Conservation (phyloP, 2,113 vertebrate species). For the Nyctibius bracteatus region DNA sequence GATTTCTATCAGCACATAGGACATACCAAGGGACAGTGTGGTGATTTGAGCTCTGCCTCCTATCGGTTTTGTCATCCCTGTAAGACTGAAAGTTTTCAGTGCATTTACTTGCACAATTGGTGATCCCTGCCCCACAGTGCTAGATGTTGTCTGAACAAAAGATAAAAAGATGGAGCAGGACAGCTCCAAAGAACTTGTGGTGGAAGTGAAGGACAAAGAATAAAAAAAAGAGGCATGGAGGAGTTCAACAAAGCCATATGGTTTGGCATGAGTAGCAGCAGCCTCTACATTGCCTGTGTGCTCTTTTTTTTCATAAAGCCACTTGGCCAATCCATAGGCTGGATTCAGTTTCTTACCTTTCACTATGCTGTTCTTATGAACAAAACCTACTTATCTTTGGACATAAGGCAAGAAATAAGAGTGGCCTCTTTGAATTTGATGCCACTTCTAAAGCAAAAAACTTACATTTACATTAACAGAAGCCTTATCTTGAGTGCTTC, state of each 20-base stretch:
- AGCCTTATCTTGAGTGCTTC: neutral
- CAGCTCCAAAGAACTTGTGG: neutral
- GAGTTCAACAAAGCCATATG: neutral
- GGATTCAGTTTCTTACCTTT: neutral
- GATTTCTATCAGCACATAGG: neutral
- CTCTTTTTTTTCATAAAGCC: neutral
- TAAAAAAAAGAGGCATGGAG: fast-evolving
- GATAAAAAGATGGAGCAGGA: neutral
- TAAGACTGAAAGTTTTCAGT: neutral
- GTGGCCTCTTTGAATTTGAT: neutral
- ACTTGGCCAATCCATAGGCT: neutral
- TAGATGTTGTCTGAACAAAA: neutral
- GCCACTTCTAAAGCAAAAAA: neutral
- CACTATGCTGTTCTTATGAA: neutral
- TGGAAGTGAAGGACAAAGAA: neutral
- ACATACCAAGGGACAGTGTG: neutral
- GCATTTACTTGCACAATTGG: neutral
- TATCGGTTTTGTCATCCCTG: neutral
- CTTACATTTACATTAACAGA: neutral
- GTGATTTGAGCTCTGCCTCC: neutral
- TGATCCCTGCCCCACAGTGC: neutral
- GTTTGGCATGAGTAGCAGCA: neutral
- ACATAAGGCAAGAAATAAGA: neutral
- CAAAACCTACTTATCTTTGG: neutral
- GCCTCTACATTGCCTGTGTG: neutral